These are phyloP conservation scores for Drosophila bocqueti DNA, from an alignment of 1,140 invertebrate species.

Conservation along the genomic window DNA sequence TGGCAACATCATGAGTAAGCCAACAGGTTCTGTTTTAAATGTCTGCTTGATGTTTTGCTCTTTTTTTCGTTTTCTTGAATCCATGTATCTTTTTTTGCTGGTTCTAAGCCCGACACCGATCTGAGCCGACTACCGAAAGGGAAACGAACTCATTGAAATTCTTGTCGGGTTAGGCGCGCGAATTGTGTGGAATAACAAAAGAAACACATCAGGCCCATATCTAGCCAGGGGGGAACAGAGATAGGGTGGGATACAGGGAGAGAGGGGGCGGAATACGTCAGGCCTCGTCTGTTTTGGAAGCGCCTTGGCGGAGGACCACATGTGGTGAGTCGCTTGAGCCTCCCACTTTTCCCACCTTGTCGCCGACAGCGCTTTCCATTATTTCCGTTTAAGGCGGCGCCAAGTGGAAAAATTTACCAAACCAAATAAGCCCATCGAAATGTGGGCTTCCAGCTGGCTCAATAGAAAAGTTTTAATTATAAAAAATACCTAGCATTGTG, in stretches of 20 bases:
- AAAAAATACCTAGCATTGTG: conserved; percentile 10
- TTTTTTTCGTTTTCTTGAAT: conserved; percentile 31
- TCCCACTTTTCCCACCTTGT: conserved; percentile 34
- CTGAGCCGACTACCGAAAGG: conserved; percentile 69
- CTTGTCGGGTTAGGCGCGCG: conserved; percentile 66
- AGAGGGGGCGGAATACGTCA: conserved; percentile 7
- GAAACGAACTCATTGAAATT: conserved; percentile 84
- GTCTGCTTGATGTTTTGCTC: conserved; percentile 14
- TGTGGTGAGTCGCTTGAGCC: conserved; percentile 14
- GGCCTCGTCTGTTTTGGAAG: conserved; percentile 20
- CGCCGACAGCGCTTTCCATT: conserved; percentile 36
- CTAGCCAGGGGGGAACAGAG: conserved; percentile 7
- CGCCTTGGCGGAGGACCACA: conserved; percentile 20
- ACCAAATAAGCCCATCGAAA: conserved; percentile 44
- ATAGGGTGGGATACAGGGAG: neutral
- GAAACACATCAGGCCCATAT: conserved; percentile 49
- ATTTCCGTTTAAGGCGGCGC: conserved; percentile 34
- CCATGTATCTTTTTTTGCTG: conserved; percentile 1
- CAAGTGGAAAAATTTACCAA: conserved; percentile 50
- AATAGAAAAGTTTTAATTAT: conserved; percentile 69
- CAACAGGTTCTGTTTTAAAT: conserved; percentile 57
- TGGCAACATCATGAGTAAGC: conserved; percentile 54
- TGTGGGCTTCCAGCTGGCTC: conserved; percentile 31
- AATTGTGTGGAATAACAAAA: conserved; percentile 73
- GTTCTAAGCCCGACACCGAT: conserved; percentile 26